Evolutionary conservation across 1,140 invertebrate species (phyloP).

Genomic region (Aethina tumida): DNA sequence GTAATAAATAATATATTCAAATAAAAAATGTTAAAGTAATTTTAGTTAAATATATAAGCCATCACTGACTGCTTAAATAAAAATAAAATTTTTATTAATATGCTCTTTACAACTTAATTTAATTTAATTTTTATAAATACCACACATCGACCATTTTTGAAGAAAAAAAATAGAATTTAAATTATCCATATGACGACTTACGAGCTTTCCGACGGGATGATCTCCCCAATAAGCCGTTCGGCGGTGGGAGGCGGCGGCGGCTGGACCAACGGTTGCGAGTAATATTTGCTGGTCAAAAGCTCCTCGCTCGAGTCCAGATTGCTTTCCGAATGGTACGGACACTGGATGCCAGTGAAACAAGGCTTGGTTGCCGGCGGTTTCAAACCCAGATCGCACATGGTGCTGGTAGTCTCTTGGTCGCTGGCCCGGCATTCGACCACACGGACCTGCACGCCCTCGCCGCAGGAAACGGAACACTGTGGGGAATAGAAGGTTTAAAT

Average conservation of each 20-base stretch:
- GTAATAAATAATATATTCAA: too few species aligned
- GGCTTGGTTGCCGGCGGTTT: slow-evolving; percentile 51
- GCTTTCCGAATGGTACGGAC: slow-evolving; percentile 33
- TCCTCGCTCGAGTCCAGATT: slow-evolving; percentile 28
- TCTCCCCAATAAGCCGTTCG: slow-evolving; percentile 57
- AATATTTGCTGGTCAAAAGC: slow-evolving; percentile 34
- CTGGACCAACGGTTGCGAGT: slow-evolving; percentile 57
- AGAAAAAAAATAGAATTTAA: too few species aligned
- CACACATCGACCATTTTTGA: too few species aligned
- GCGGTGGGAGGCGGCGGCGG: slow-evolving; percentile 50
- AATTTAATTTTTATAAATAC: too few species aligned
- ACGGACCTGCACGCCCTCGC: slow-evolving; percentile 69
- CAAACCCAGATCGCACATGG: slow-evolving; percentile 40
- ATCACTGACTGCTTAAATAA: too few species aligned
- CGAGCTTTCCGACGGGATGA: slow-evolving; percentile 64
- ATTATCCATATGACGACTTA: too few species aligned
- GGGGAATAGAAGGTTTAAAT: background rate
- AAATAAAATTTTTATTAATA: too few species aligned
- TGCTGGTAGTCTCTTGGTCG: slow-evolving; percentile 33
- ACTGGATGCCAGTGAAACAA: slow-evolving; percentile 58
- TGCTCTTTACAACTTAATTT: too few species aligned
- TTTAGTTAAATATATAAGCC: too few species aligned
- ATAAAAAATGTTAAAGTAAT: too few species aligned
- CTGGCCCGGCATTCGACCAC: slow-evolving; percentile 64
- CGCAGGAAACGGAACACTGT: slow-evolving; percentile 82